Base-by-base conservation (phyloP, 1,140 invertebrate species). In the Drosophila takahashii region DNA sequence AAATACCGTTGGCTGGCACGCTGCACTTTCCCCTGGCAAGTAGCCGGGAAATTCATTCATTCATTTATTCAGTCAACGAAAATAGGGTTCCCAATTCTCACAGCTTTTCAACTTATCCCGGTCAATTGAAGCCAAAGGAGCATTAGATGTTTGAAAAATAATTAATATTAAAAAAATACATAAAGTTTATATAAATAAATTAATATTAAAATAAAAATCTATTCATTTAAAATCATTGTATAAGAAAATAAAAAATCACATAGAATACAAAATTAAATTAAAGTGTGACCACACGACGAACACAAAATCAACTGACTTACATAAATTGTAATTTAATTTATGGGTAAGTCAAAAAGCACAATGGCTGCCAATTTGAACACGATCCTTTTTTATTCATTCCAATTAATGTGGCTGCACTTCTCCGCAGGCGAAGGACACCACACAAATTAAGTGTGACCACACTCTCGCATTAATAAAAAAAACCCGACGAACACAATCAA, bases 371-470 rank as follows among this genome's bases (percentile, higher is more conserved):
- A 18, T 45, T 10, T 4, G 6, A 6, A 0, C 18, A 22, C 13
- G 9, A 26, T 4, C 6, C n/a, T 13, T 7, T 22, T 27, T n/a
- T 3, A 27, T 27, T 26, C 4, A 8, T 13, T 29, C 10, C 1
- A 29, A 26, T 37, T 37, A 36, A 9, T n/a, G 34, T 37, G 29
- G 13, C 51, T 53, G 32, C 29, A 37, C 34, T 22, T n/a, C 51
- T 22, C 34, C 11, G 4, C 34, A n/a, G 44, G 6, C 22, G 2
- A 47, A 8, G 2, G 58, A 36, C n/a, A n/a, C n/a, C n/a, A n/a
- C n/a, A n/a, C n/a, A 58, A 44, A 65, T 65, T 42, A 27, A 45
- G 22, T 62, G 58, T 27, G 32, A 29, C 41, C 41, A 3, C 16
- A 45, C 18, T 26, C 10, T 60, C 18, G n/a, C 9, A 3, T 45